Evolutionary conservation across 2,113 vertebrate species (phyloP).

Genomic region (Alethe castanea): DNA sequence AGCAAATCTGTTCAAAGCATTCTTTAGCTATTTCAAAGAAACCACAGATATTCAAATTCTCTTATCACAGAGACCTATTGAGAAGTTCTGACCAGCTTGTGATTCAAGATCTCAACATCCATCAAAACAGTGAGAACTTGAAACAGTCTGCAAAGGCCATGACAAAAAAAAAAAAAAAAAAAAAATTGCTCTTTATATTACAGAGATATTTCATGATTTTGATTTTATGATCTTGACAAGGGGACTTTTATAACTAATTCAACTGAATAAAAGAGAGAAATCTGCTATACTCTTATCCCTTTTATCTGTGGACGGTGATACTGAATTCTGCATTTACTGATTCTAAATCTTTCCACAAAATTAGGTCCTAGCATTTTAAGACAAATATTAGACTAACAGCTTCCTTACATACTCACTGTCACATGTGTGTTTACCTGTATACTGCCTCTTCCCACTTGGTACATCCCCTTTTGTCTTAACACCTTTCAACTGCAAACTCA

Average conservation of each 20-base stretch:
- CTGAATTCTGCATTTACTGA: background rate
- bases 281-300: background rate
- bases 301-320: background rate
- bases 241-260: background rate
- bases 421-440: accelerated
- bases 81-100: background rate
- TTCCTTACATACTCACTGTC: background rate
- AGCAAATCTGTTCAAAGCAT: background rate
- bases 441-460: background rate
- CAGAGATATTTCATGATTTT: background rate
- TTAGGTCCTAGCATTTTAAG: background rate
- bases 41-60: background rate
- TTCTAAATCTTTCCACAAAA: background rate
- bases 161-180: background rate
- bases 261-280: background rate
- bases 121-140: background rate
- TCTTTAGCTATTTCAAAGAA: background rate
- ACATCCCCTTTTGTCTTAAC: background rate
- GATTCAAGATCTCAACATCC: background rate
- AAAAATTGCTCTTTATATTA: background rate
- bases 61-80: background rate
- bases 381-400: background rate
- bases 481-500: background rate
- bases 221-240: background rate
- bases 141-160: background rate